phyloP scores from a whole-genome alignment of 2,113 vertebrate species.

The Eleginops maclovinus region DNA sequence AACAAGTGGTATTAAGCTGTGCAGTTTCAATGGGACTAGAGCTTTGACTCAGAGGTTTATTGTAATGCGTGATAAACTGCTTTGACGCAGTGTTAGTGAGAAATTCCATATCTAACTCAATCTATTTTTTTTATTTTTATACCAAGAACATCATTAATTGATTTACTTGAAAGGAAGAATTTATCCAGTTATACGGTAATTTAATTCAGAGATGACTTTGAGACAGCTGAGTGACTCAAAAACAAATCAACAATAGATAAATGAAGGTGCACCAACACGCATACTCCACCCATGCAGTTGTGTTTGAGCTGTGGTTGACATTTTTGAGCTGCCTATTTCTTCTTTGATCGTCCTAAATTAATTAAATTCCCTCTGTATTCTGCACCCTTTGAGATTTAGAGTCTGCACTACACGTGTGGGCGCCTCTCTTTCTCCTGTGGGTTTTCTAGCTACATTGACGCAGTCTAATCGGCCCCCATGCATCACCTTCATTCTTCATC shows the following conservation, averaged over 20 bases:
- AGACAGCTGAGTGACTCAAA: background rate
- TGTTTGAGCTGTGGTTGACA: background rate
- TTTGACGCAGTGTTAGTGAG: background rate
- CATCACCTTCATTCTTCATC: slow-evolving; percentile 63
- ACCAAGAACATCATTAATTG: background rate
- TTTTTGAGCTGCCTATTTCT: background rate
- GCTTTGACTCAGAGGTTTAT: slow-evolving; percentile 13
- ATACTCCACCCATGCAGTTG: background rate
- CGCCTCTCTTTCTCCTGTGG: slow-evolving; percentile 20
- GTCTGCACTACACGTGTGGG: slow-evolving; percentile 3
- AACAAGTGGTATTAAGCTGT: too few species aligned
- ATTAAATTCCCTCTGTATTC: slow-evolving; percentile 41
- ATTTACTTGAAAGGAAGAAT: slow-evolving; percentile 7
- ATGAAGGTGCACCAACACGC: background rate
- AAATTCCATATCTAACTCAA: background rate
- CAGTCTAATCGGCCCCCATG: slow-evolving; percentile 63
- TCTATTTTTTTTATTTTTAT: background rate
- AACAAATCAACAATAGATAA: background rate
- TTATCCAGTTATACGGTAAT: background rate
- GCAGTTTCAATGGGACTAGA: background rate
- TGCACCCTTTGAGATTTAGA: slow-evolving; percentile 45
- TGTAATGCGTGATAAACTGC: background rate
- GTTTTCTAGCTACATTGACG: slow-evolving; percentile 27
- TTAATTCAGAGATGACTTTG: background rate
- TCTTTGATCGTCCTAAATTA: slow-evolving; percentile 8